Base-by-base conservation (phyloP, 2,797 vertebrate genomes). In the Glossophaga mutica region DNA sequence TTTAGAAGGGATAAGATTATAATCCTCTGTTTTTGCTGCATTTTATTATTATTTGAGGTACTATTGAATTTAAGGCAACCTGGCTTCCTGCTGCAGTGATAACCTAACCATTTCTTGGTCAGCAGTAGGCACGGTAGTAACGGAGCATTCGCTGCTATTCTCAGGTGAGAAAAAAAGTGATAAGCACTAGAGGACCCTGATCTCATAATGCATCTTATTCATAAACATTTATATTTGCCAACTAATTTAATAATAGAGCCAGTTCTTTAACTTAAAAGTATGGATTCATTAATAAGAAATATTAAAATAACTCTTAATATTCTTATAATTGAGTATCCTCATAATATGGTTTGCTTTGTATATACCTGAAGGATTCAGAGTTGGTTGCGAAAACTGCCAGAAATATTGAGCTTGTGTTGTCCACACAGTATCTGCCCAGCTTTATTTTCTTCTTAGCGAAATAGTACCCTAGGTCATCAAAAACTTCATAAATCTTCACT, bases 261-360 rank as follows among this genome's bases (percentile, higher is more conserved):
- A 90, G 18, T 93, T 74, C 44, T 46, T 1, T 82, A 92, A 89
- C 52, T 95, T 95, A 84, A 84, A 48, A 48, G 18, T 82, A 93
- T 65, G 44, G 37, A 86, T 92, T 87, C 50, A 62, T 50, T 79
- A 84, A 84, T 71, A 77, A 82, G 62, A 92, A 87, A 50, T 62
- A 50, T 26, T 67, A 88, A 93, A 92, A 52, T 65, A 90, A 67
- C 46, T 67, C 59, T 76, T 8, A 81, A 0, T 29, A 55, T 68
- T 90, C 18, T 55, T 94, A 44, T 24, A 50, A 79, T 67, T 57
- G 37, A 50, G 26, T 42, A 6, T 76, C 68, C 65, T 83, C 14
- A 48, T 52, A 62, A 37, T 42, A 34, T 42, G 21, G 39, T 46
- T 73, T 94, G 70, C 59, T 94, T 44, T 77, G 29, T 81, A 16